Conservation (phyloP, 2,888 invertebrate species). For the Noctua fimbriata region DNA sequence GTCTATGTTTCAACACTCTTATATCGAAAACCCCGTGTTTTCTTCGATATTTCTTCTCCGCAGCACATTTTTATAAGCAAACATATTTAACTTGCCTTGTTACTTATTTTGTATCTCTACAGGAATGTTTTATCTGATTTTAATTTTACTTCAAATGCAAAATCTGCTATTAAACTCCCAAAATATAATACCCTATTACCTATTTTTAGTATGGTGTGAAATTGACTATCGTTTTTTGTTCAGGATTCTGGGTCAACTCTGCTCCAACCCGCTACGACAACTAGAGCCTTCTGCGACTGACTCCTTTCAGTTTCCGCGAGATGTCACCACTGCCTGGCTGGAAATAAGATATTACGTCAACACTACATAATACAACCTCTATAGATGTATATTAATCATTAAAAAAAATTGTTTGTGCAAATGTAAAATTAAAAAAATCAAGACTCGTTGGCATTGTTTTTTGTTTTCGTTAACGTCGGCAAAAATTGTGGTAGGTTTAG, state of each 20-base stretch:
- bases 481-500: constrained; percentile 4
- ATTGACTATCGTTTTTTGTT: constrained; percentile 46
- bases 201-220: background rate
- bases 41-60: background rate
- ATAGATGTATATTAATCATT: background rate
- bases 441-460: background rate
- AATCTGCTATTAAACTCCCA: background rate
- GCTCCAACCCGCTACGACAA: constrained; percentile 83
- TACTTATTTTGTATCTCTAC: background rate
- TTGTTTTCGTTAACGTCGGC: background rate
- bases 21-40: background rate
- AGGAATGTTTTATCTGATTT: background rate
- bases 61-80: background rate
- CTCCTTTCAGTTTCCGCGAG: constrained; percentile 71
- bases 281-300: constrained; percentile 75
- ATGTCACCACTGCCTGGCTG: constrained; percentile 72
- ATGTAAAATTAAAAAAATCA: constrained; percentile 3
- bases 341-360: constrained; percentile 74
- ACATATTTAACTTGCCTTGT: background rate
- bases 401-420: background rate
- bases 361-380: constrained; percentile 26
- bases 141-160: background rate
- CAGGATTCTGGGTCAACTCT: constrained; percentile 85
- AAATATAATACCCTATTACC: background rate
- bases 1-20: constrained; percentile 5